These are phyloP conservation scores for Paguma larvata DNA, from an alignment of 2,797 vertebrate species.

Conservation along the genomic window DNA sequence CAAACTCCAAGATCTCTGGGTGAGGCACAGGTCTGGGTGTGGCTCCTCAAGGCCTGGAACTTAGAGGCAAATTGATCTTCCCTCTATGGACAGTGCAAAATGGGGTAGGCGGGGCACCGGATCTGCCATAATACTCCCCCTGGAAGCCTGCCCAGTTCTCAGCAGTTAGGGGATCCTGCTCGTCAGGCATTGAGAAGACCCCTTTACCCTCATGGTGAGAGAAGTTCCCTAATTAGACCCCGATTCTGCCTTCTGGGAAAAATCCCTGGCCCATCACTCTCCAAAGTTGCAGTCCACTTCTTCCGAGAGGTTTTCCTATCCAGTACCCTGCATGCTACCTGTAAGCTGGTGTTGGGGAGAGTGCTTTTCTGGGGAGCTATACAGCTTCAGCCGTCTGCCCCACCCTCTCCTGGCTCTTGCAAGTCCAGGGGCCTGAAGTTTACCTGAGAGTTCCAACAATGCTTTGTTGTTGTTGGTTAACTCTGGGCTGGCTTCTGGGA, in stretches of 20 bases:
- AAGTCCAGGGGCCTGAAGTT: not conserved
- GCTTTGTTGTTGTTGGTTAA: not conserved
- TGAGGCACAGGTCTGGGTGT: not conserved
- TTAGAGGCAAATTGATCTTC: not conserved
- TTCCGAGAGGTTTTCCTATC: not conserved
- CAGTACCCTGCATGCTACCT: not conserved
- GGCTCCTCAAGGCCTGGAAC: not conserved
- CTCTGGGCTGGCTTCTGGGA: not conserved
- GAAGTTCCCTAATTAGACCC: not conserved
- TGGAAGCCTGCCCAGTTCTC: not conserved
- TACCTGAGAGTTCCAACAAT: not conserved
- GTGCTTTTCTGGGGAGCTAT: not conserved
- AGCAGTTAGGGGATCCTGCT: not conserved
- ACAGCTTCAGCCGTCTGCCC: not conserved
- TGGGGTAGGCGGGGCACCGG: not conserved
- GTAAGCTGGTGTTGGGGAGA: not conserved
- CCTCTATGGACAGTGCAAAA: not conserved
- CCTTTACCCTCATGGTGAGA: not conserved
- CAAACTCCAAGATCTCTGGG: not conserved
- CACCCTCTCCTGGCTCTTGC: not conserved
- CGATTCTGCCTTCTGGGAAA: not conserved
- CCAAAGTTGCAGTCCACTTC: not conserved
- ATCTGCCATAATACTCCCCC: not conserved
- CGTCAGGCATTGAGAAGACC: not conserved
- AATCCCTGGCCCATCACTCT: not conserved